Evolutionary conservation across 2,797 vertebrate genomes (phyloP).

Genomic region (Gobio occitaniae): DNA sequence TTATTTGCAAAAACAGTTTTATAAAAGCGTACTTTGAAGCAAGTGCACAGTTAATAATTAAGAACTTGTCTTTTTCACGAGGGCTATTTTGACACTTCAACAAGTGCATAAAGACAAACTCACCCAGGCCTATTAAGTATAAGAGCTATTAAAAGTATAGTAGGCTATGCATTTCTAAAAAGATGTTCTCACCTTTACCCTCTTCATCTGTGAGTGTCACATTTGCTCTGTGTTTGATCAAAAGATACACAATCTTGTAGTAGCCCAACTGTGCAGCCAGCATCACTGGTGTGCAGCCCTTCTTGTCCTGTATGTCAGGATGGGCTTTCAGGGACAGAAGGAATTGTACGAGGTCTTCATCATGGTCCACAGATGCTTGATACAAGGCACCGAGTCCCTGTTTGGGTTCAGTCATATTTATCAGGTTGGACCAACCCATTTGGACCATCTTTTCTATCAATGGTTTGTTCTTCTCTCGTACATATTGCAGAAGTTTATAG

Average conservation of each 20-base stretch:
- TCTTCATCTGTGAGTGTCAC: constrained; percentile 81
- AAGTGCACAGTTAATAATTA: background rate
- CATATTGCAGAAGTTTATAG: constrained; percentile 83
- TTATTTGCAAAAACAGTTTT: background rate
- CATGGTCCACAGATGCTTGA: constrained; percentile 76
- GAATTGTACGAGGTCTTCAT: constrained; percentile 77
- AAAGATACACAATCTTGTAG: constrained; percentile 73
- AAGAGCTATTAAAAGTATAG: background rate
- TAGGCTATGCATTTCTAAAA: background rate
- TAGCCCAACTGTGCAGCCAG: constrained; percentile 81
- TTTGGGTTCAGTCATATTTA: constrained; percentile 81
- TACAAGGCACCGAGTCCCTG: constrained; percentile 79
- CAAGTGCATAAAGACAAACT: background rate
- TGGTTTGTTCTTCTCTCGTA: constrained; percentile 75
- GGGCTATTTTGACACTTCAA: background rate
- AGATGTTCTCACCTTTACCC: constrained; percentile 79
- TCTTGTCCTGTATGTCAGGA: constrained; percentile 77
- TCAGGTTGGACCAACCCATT: constrained; percentile 78
- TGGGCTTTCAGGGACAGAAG: constrained; percentile 78
- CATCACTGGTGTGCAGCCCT: constrained; percentile 80
- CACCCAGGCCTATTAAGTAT: background rate
- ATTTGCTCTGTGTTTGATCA: constrained; percentile 77
- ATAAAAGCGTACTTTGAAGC: background rate
- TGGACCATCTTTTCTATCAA: constrained; percentile 79
- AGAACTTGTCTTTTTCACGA: background rate